Percentiles rank a stretch among this genome's conserved stretches.
Evolutionary conservation across 2,888 invertebrate genomes (phyloP).

Genomic region (Euphydryas editha): DNA sequence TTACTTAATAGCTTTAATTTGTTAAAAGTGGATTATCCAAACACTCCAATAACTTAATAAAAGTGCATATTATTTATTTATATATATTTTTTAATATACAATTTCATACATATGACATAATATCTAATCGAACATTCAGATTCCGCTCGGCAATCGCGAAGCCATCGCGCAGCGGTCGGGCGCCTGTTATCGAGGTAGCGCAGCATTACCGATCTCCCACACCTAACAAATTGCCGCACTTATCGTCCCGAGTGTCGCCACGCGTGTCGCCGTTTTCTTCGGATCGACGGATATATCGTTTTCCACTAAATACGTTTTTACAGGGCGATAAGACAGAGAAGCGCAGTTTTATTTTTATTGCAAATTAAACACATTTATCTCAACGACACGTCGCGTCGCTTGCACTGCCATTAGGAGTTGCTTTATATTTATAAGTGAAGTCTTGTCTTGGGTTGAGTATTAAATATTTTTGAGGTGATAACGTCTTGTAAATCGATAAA

Average conservation of each 20-base stretch:
- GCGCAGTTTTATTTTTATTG: not conserved
- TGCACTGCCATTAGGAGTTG: no score
- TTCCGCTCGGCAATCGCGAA: not conserved
- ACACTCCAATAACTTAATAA: no score
- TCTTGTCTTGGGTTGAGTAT: no score
- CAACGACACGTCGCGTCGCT: not conserved
- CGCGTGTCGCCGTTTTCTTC: not conserved
- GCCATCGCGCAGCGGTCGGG: not conserved
- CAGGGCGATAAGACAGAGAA: not conserved
- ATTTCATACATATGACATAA: not conserved
- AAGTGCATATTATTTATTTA: no score
- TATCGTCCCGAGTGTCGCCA: not conserved
- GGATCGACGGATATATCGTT: not conserved
- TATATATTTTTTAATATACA: no score
- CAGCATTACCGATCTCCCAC: not conserved
- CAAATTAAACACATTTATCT: not conserved
- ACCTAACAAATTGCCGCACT: constrained; percentile 2
- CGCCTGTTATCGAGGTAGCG: not conserved
- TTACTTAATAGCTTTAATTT: no score
- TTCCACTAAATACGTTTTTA: not conserved
- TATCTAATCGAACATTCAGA: not conserved
- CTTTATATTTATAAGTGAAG: no score
- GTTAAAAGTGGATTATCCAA: no score
- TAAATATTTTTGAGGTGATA: no score
- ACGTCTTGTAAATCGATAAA: no score